These are phyloP conservation scores for Mareca strepera DNA, from an alignment of 2,797 vertebrate species.

Conservation along the genomic window DNA sequence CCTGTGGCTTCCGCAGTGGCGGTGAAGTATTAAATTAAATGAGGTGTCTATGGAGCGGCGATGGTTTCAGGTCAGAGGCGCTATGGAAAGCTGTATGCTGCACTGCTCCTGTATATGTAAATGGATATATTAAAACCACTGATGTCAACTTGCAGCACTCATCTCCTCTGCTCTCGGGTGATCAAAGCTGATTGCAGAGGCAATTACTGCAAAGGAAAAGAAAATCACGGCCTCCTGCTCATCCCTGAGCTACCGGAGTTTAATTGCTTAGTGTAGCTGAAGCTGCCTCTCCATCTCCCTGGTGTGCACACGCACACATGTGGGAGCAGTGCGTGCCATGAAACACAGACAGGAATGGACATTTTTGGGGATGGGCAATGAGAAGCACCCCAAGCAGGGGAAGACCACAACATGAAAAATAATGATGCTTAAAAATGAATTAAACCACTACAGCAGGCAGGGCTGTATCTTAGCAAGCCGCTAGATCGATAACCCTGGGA, in stretches of 20 bases:
- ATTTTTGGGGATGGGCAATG: neutral
- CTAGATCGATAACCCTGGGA: constrained; percentile 21
- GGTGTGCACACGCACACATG: neutral
- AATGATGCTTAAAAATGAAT: constrained; percentile 55
- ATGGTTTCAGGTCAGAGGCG: constrained; percentile 82
- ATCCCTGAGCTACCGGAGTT: constrained; percentile 83
- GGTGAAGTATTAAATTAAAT: constrained; percentile 94
- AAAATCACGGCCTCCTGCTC: constrained; percentile 82
- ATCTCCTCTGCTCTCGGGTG: constrained; percentile 80
- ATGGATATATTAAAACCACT: constrained; percentile 81
- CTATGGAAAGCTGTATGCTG: constrained; percentile 74
- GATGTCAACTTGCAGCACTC: constrained; percentile 82
- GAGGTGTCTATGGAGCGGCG: constrained; percentile 91
- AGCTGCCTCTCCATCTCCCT: constrained; percentile 53
- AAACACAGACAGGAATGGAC: neutral
- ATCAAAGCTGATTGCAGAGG: constrained; percentile 86
- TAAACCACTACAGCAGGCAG: constrained; percentile 42
- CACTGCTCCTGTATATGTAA: constrained; percentile 77
- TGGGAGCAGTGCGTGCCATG: neutral
- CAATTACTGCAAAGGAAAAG: constrained; percentile 85
- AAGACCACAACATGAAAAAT: constrained; percentile 59
- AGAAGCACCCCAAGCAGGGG: neutral
- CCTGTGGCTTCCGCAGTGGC: constrained; percentile 78
- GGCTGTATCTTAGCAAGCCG: neutral
- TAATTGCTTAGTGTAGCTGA: constrained; percentile 87